Evolutionary conservation across 2,113 vertebrate species (phyloP).

Genomic region (Elgaria multicarinata): DNA sequence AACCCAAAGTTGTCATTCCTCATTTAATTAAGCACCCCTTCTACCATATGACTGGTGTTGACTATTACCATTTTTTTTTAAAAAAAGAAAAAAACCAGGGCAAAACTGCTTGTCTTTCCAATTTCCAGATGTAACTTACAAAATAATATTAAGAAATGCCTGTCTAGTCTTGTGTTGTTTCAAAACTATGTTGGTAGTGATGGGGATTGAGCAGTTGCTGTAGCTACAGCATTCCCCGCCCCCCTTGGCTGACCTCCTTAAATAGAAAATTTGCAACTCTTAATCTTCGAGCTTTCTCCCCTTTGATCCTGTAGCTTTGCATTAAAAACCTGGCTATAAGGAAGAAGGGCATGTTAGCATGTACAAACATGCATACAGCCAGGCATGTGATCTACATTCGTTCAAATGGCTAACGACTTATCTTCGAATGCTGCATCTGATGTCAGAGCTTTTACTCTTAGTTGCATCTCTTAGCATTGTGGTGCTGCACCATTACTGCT

Average conservation of each 20-base stretch:
- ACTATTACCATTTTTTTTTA: conserved; percentile 75
- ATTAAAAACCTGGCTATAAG: conserved; percentile 72
- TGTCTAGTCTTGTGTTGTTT: conserved; percentile 80
- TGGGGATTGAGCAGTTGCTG: conserved; percentile 67
- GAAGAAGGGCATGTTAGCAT: conserved; percentile 69
- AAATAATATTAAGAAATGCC: conserved; percentile 81
- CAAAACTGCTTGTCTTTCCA: conserved; percentile 75
- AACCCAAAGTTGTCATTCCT: conserved; percentile 77
- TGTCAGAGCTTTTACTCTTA: conserved; percentile 62
- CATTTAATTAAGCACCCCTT: conserved; percentile 65
- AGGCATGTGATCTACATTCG: conserved; percentile 68
- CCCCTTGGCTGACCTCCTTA: conserved; percentile 61
- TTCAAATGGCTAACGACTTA: conserved; percentile 68
- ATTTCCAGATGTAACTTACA: conserved; percentile 77
- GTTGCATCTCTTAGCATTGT: conserved; percentile 66
- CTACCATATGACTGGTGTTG: conserved; percentile 75
- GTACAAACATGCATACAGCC: conserved; percentile 67
- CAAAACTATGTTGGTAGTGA: conserved; percentile 71
- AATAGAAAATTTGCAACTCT: conserved; percentile 60
- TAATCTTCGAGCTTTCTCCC: conserved; percentile 60
- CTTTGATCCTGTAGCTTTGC: conserved; percentile 63
- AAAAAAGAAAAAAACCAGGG: conserved; percentile 68
- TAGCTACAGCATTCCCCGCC: conserved; percentile 57
- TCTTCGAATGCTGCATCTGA: conserved; percentile 74
- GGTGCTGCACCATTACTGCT: conserved; percentile 59